Base-by-base conservation (phyloP, 2,797 vertebrate species). In the Chloroceryle amazona region DNA sequence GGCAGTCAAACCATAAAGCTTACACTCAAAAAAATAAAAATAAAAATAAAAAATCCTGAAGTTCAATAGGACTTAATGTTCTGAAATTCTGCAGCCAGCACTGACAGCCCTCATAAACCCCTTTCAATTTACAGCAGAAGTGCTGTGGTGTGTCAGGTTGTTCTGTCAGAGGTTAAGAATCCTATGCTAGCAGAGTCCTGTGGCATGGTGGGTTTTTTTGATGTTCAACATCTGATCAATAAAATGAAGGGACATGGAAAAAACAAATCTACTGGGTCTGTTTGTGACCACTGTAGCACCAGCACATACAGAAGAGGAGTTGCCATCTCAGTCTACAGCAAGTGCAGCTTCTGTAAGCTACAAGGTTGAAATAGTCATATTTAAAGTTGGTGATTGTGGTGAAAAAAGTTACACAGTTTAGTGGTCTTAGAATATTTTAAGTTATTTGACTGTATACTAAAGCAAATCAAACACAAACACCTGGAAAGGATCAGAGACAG, bases 71-170 rank as follows among this genome's bases (percentile, higher is more conserved):
- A 67, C 54, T 81, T 71, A 70, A 46, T 26, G 29, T 22, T 85
- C 60, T 80, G 42, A 65, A 82, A 70, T 55, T 26, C 41, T 70
- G 31, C 31, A 66, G 28, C 22, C 21, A 46, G 13, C 15, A 15
- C 0, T 29, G 46, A 23, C 8, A 75, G 8, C 17, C 25, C 52
- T 41, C 0, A 0, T 19, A 41, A 89, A 1, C 16, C 21, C 17
- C 17, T 58, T 76, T n/a, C 39, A 66, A 15, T 14, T 58, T 58
- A 23, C 29, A 67, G 54, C 39, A 65, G 9, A 42, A 29, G 2
- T n/a, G 7, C 8, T 41, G 6, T 37, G 28, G 4, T 67, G 7
- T 55, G 17, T 37, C 33, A 74, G 19, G 58, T 41, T 29, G 58
- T 6, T 26, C 21, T 8, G n/a, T 12, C n/a, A 58, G 35, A 70